Evolutionary conservation across 2,113 vertebrate genomes (phyloP), one percentile per base, ranked within the genome.

Genomic region (Haemorhous mexicanus): DNA sequence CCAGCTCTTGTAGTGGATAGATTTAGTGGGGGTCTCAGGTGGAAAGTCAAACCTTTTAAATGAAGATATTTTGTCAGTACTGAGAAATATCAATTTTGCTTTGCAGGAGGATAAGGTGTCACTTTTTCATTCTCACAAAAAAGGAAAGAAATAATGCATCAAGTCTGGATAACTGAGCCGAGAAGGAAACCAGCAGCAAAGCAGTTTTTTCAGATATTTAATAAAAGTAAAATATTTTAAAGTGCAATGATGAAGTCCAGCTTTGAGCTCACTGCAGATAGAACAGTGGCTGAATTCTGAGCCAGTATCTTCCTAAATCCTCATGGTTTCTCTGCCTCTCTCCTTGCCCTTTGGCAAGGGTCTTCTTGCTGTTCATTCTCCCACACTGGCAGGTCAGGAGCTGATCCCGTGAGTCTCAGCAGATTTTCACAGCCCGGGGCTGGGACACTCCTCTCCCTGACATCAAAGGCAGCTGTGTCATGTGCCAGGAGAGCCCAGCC

Each of bases 41-140:
- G 96, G 92, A 88, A 95, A 95, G 82, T 82, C 92, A 95, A 94
- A 78, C 81, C 64, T 86, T 90, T 91, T 88, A 93, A 93, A 91
- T 81, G 37, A 93, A 95, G 84, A 78, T 94, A 96, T 74, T 95
- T 94, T 91, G 84, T 70, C 81, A 89, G 77, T 72, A 64, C 62
- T 46, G 50, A 95, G 89, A 76, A 95, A 82, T 93, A 96, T 79
- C 94, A 93, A 61, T 88, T 92, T 74, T 86, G 58, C 73, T 94
- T 87, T 92, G 91, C 6, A 2, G 72, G 76, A 84, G 35, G 58
- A 64, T 69, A 58, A 95, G 75, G 73, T 90, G 84, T 89, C 77
- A 75, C 75, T 55, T 86, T 30, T 84, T 78, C 79, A 70, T 89
- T 74, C 69, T 46, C 49, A 58, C 27, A 69, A 82, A 82, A 84